Evolutionary conservation across 2,113 vertebrate genomes (phyloP), one percentile per base, ranked within the genome.

Genomic region (Aythya baeri): DNA sequence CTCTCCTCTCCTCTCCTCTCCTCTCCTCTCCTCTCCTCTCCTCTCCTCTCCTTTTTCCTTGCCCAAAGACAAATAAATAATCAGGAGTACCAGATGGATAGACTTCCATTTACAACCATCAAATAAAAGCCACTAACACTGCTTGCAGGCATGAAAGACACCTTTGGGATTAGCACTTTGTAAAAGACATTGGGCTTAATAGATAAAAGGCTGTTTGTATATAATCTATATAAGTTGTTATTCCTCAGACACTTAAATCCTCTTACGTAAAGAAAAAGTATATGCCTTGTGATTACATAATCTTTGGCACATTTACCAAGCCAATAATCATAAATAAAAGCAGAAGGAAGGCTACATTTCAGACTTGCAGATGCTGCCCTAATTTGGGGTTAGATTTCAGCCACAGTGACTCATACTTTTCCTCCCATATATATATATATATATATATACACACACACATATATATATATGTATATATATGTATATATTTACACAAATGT

Each of bases 1-100:
- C 17, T 62, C 63, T 65, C 44, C 9, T 20, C 17, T 7, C 18
- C 18, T 46, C 9, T 9, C 17, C 17, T 20, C 4, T 20, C 17
- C 44, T 46, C 18, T 20, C 17, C 17, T 46, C 54, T 44, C 54
- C 14, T 14, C 8, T 27, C 36, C 18, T 9, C 21, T 54, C 22
- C 31, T 44, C 14, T 9, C 23, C 22, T 38, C 11, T 25, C 52
- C 31, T 29, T 57, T 76, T 41, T 70, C 89, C 63, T 91, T 92
- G 31, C 13, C 46, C n/a, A 91, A 95, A 91, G 87, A 83, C 72
- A 91, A 83, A 76, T 44, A 76, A 92, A 96, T 80, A 73, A 89
- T 62, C 32, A 80, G 31, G 7, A 88, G 13, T 18, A 43, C 29
- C 66, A 50, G 55, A 88, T 38, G 27, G 59, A 50, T 11, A 89